phyloP scores from a whole-genome alignment of 2,797 vertebrate species.

The Crypturellus tataupa region DNA sequence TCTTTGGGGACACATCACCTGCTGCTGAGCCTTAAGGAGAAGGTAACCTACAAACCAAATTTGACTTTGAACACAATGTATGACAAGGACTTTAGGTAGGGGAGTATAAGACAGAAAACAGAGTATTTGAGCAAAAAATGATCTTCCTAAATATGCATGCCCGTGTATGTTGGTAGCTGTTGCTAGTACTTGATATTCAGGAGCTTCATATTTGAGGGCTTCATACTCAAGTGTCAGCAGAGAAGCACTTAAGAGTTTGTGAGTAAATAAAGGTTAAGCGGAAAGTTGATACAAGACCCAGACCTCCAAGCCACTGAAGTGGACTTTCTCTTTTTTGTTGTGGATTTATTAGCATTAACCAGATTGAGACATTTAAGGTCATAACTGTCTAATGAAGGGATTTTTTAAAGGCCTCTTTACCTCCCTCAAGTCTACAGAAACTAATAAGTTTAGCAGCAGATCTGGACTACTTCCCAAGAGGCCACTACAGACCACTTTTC shows the following conservation, averaged over 20 bases:
- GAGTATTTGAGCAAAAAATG: neutral
- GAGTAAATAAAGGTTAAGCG: neutral
- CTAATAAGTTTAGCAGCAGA: neutral
- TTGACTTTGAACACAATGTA: neutral
- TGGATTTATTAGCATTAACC: neutral
- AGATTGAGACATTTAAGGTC: neutral
- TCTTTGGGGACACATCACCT: neutral
- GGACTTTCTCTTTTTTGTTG: fast-evolving
- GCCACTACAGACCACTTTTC: neutral
- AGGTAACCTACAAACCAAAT: neutral
- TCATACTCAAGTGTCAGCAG: neutral
- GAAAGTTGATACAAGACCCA: neutral
- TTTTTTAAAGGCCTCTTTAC: neutral
- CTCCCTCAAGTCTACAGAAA: neutral
- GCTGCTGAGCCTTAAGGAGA: neutral
- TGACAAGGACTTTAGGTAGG: neutral
- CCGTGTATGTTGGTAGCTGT: fast-evolving
- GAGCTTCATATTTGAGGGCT: neutral
- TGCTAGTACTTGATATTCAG: neutral
- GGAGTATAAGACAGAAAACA: neutral
- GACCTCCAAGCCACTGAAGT: neutral
- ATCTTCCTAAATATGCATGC: neutral
- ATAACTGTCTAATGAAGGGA: neutral
- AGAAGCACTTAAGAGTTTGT: neutral
- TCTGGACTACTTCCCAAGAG: neutral